phyloP scores from a whole-genome alignment of 2,888 invertebrate genomes.

The Caprella mutica region DNA sequence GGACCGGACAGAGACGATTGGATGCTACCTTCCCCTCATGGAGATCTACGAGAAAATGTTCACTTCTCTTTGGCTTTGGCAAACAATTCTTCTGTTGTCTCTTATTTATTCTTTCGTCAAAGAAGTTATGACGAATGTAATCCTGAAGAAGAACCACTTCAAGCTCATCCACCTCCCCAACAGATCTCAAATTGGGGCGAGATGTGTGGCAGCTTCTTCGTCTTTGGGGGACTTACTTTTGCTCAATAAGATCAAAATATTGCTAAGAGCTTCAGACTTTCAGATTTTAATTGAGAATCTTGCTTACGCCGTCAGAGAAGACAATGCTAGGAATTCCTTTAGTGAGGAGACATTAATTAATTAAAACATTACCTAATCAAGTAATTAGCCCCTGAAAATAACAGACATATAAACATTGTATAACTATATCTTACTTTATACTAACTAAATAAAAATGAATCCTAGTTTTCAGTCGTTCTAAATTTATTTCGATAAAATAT shows the following conservation, averaged over 20 bases:
- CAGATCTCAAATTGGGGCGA: not conserved
- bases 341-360: too few relatives aligned
- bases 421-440: too few relatives aligned
- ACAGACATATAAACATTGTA: too few relatives aligned
- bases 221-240: not conserved
- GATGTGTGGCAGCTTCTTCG: not conserved
- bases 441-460: too few relatives aligned
- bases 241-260: not conserved
- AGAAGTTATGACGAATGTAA: not conserved
- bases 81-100: not conserved
- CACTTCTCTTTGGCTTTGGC: constrained; percentile 13
- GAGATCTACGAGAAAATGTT: constrained; percentile 6
- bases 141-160: not conserved
- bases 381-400: too few relatives aligned
- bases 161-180: not conserved
- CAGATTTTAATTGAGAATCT: not conserved
- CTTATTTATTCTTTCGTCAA: constrained; percentile 12
- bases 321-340: too few relatives aligned
- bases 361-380: too few relatives aligned
- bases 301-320: not conserved
- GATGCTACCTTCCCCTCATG: constrained; percentile 13
- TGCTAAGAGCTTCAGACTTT: not conserved
- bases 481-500: too few relatives aligned
- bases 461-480: too few relatives aligned
- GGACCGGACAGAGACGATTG: constrained; percentile 10